phyloP scores from a whole-genome alignment of 2,113 vertebrate genomes.

The Balaeniceps rex region DNA sequence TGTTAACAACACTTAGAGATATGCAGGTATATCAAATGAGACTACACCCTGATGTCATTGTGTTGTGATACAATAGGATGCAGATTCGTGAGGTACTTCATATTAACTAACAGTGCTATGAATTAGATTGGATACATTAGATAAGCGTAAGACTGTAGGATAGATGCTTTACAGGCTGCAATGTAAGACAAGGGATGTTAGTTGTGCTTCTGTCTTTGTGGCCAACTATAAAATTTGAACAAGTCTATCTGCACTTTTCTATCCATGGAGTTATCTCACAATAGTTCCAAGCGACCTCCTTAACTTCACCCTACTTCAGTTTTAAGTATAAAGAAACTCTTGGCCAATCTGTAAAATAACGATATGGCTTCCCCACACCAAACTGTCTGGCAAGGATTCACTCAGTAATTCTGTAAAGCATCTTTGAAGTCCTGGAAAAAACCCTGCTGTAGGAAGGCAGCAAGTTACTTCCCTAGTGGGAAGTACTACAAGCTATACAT shows the following conservation, averaged over 20 bases:
- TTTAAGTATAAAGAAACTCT: neutral
- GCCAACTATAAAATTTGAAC: neutral
- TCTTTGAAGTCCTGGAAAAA: neutral
- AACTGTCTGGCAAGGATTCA: neutral
- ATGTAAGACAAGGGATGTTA: fast-evolving
- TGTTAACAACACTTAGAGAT: neutral
- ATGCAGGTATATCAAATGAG: neutral
- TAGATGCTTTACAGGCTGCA: neutral
- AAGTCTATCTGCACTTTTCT: neutral
- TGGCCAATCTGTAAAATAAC: neutral
- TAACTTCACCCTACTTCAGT: neutral
- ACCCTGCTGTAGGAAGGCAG: neutral
- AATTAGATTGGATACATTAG: neutral
- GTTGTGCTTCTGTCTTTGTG: neutral
- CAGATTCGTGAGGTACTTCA: neutral
- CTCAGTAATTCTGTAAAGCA: neutral
- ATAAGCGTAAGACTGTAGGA: neutral
- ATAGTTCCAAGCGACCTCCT: neutral
- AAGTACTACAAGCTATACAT: neutral
- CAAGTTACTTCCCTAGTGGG: neutral
- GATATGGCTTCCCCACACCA: neutral
- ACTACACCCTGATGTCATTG: too few relatives aligned
- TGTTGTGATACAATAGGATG: too few relatives aligned
- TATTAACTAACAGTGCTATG: neutral
- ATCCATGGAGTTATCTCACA: neutral